phyloP scores from a whole-genome alignment of 1,140 invertebrate genomes.

The Eriocheir sinensis region DNA sequence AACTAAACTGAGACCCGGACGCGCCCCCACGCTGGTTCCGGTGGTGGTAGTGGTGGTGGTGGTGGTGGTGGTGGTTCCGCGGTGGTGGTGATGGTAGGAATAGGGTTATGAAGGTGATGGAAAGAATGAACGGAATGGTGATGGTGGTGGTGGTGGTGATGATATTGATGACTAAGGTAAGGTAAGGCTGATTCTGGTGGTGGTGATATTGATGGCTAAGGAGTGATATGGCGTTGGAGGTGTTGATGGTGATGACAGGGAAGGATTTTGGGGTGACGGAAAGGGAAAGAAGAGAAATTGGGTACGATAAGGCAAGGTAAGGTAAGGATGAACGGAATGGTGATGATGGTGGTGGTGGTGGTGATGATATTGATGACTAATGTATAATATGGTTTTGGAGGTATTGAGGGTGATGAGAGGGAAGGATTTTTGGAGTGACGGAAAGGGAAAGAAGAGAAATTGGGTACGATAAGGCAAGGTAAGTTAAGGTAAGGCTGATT shows the following conservation, averaged over 20 bases:
- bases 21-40: background rate
- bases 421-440: no score
- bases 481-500: no score
- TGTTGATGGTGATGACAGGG: background rate
- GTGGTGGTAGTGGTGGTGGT: background rate
- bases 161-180: no score
- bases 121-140: background rate
- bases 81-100: background rate
- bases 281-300: no score
- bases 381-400: no score
- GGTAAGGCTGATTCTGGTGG: constrained; percentile 1
- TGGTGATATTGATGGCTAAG: background rate
- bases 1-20: background rate
- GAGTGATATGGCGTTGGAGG: background rate
- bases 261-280: background rate
- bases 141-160: background rate
- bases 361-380: background rate
- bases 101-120: background rate
- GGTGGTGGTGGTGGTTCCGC: background rate
- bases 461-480: no score
- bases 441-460: no score
- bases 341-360: background rate
- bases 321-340: no score
- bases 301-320: no score
- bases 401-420: no score